Evolutionary conservation across 2,888 invertebrate species (phyloP).

Genomic region (Lasioglossum calceatum): DNA sequence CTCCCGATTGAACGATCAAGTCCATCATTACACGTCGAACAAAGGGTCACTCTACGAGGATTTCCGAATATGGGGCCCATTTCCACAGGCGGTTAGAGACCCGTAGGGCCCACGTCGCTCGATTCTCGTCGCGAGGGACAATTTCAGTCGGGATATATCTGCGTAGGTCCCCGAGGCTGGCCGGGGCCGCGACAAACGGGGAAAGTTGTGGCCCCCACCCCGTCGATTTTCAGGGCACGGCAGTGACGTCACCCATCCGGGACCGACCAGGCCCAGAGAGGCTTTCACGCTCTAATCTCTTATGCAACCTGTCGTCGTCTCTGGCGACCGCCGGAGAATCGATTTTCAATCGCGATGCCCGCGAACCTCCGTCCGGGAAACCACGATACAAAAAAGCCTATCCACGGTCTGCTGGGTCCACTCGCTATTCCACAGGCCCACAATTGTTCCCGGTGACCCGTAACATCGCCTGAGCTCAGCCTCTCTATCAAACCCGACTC

Average conservation of each 20-base stretch:
- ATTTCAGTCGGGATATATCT: conserved; percentile 22
- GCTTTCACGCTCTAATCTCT: conserved; percentile 84
- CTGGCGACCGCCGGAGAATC: conserved; percentile 48
- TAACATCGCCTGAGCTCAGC: not conserved
- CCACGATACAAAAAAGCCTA: not conserved
- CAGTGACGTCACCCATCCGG: conserved; percentile 83
- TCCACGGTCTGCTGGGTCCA: not conserved
- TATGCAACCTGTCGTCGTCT: conserved; percentile 80
- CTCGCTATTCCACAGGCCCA: not conserved
- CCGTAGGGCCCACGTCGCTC: not conserved
- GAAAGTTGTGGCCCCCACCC: conserved; percentile 79
- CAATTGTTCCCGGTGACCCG: not conserved
- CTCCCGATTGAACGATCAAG: not conserved
- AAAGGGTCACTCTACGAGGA: not conserved
- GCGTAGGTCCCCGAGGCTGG: conserved; percentile 40
- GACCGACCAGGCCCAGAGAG: conserved; percentile 75
- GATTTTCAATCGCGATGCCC: conserved; percentile 15
- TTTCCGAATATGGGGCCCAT: not conserved
- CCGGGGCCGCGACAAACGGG: conserved; percentile 68
- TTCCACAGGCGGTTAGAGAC: not conserved
- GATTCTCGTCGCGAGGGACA: not conserved
- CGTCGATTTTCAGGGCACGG: conserved; percentile 69
- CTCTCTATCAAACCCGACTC: not conserved
- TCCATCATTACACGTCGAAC: not conserved
- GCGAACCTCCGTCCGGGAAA: not conserved